Conservation (phyloP, 92 coral and sea anemone genomes). For the Palythoa grandis region DNA sequence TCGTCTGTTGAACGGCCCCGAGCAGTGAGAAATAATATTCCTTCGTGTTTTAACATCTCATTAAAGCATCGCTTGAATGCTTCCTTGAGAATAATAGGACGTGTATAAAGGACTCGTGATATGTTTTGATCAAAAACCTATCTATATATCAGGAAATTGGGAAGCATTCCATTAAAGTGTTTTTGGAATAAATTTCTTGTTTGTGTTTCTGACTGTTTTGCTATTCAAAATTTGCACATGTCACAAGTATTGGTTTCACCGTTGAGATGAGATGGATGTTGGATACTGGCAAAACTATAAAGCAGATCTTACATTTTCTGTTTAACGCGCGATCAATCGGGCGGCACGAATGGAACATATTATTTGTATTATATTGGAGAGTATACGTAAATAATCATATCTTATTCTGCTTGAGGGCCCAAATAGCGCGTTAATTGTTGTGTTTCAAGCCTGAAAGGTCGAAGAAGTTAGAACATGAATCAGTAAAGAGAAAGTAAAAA, state of each 20-base stretch:
- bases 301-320: background rate
- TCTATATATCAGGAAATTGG: background rate
- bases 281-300: background rate
- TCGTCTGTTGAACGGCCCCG: constrained; percentile 3
- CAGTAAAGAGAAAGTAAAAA: background rate
- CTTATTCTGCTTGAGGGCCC: no score
- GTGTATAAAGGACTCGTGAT: background rate
- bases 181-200: constrained; percentile 20
- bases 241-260: constrained; percentile 13
- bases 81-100: no score
- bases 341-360: background rate
- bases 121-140: background rate
- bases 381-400: background rate
- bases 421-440: background rate
- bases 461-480: background rate
- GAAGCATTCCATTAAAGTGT: constrained; percentile 16
- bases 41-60: constrained; percentile 8
- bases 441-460: background rate
- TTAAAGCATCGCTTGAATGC: background rate
- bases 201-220: constrained; percentile 20
- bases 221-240: background rate
- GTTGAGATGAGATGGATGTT: no score
- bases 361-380: background rate
- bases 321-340: background rate
- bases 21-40: background rate